Evolutionary conservation across 2,797 vertebrate genomes (phyloP), one percentile per base, ranked within the genome.

Genomic region (Zalophus californianus): DNA sequence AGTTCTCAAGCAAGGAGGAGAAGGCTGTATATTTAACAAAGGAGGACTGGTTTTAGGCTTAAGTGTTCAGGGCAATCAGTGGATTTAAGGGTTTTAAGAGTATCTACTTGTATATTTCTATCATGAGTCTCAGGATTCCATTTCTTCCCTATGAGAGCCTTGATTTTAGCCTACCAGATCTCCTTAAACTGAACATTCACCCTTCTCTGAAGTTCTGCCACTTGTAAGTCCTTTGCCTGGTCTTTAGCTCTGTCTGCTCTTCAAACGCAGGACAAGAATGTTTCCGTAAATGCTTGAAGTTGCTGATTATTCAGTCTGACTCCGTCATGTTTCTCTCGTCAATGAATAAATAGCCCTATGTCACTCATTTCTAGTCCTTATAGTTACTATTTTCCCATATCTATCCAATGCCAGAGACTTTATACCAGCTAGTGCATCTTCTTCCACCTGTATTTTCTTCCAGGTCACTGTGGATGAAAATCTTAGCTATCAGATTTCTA

Each of bases 281-380:
- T 78, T 86, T 44, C 38, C 72, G 35, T 85, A 66, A 91, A 94
- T 79, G n/a, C 54, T 85, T 84, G 29, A 66, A 91, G 35, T 79
- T 88, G 38, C 7, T 58, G 7, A 72, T 84, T 89, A 73, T 96
- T 92, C 23, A 68, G 0, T 64, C 44, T 84, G 16, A 78, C 1
- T 21, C 15, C 64, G 23, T 7, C 13, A 54, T 54, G 2, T 82
- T 50, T 38, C 44, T 90, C 27, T 66, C 18, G 68, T 73, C 15
- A 70, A n/a, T 56, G 44, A 15, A 70, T 94, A 62, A 70, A 84
- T 75, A 62, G 12, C 18, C 3, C 18, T 38, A 84, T 77, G 10
- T 60, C 32, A 90, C 3, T 2, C 21, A 77, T 93, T 83, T 52
- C 15, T 44, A 52, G 8, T 83, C 3, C 60, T 48, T 93, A 25